Conservation (phyloP, 2,797 vertebrate genomes). For the Phyllotis vaccarum region DNA sequence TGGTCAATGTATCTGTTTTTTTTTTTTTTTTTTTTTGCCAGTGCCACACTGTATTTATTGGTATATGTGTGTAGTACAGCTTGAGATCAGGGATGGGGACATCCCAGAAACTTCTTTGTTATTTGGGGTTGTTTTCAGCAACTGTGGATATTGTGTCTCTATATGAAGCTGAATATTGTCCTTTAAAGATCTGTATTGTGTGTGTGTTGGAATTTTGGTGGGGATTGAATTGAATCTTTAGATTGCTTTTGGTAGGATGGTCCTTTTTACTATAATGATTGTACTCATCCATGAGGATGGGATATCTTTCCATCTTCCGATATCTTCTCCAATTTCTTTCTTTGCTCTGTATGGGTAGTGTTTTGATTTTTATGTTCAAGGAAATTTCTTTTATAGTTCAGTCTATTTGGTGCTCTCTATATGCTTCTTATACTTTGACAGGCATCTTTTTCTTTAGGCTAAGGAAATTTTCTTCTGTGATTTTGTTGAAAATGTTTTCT, state of each 20-base stretch:
- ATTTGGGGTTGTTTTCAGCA: background rate
- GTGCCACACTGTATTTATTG: background rate
- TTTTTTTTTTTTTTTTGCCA: too few species aligned
- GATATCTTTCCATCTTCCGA: background rate
- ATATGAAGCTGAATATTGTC: background rate
- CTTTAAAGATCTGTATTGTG: background rate
- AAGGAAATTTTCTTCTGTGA: background rate
- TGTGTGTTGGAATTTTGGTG: background rate
- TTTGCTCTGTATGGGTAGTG: background rate
- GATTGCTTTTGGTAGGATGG: background rate
- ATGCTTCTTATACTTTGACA: background rate
- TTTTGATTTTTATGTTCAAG: background rate
- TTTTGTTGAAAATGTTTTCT: constrained; percentile 8
- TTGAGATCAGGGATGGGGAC: background rate
- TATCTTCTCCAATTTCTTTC: background rate
- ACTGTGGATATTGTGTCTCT: background rate
- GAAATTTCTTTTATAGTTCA: background rate
- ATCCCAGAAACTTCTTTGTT: background rate
- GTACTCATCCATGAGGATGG: background rate
- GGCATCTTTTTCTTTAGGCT: background rate
- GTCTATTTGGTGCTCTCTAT: background rate
- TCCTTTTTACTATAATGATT: background rate
- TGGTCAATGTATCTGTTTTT: background rate
- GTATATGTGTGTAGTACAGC: background rate
- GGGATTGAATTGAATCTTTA: background rate